phyloP scores from a whole-genome alignment of 1,140 invertebrate species.

The Apis dorsata region DNA sequence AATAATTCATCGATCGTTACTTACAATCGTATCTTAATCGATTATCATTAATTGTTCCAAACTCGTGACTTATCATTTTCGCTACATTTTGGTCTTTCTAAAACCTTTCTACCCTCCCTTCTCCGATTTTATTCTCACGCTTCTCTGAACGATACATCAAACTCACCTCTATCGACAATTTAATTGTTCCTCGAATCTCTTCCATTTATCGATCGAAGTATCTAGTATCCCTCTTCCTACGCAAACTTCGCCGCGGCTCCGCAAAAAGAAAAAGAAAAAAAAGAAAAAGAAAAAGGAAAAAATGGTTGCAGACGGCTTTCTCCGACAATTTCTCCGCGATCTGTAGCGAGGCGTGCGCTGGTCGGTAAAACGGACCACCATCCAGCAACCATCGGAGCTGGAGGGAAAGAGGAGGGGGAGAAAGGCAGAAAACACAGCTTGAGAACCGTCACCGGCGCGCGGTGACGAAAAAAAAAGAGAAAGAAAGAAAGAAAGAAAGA shows the following conservation, averaged over 20 bases:
- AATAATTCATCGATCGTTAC: too few relatives aligned
- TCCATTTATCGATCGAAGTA: conserved; percentile 29
- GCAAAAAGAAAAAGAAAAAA: background rate
- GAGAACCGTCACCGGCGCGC: conserved; percentile 35
- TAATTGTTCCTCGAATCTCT: conserved; percentile 31
- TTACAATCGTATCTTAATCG: too few relatives aligned
- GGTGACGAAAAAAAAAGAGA: conserved; percentile 43
- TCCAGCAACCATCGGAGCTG: background rate
- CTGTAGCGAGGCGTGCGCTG: background rate
- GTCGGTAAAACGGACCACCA: background rate
- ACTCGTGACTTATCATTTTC: too few relatives aligned
- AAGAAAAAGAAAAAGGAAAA: too few relatives aligned
- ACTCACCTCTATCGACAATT: background rate
- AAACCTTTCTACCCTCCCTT: too few relatives aligned
- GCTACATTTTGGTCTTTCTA: too few relatives aligned
- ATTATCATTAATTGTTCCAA: too few relatives aligned
- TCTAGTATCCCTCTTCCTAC: conserved; percentile 42
- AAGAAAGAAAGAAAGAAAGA: conserved; percentile 7
- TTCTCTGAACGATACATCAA: background rate
- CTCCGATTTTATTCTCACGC: background rate
- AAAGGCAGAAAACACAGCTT: conserved; percentile 1
- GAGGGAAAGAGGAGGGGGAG: too few relatives aligned
- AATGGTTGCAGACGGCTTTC: conserved; percentile 2
- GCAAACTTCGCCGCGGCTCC: background rate
- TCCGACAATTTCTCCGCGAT: conserved; percentile 28